These are phyloP conservation scores for Allolobophora icterica DNA, from an alignment of 2,888 invertebrate genomes.

Conservation along the genomic window DNA sequence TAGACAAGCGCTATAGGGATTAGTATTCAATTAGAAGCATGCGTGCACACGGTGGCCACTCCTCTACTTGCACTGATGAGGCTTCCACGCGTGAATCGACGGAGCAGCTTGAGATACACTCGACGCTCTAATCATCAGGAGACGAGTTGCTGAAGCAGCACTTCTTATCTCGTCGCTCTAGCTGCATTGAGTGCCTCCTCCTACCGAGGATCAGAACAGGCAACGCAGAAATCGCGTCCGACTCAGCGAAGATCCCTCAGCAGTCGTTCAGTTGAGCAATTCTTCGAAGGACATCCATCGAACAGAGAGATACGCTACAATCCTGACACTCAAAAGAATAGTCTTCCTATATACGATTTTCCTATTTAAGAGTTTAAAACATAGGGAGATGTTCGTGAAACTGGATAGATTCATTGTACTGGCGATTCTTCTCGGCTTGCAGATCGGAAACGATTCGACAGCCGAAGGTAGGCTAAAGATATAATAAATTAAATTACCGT, in stretches of 20 bases:
- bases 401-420: neutral
- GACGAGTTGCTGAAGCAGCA: neutral
- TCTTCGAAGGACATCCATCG: neutral
- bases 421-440: neutral
- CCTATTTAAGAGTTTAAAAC: neutral
- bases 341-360: neutral
- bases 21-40: neutral
- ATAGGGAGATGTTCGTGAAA: neutral
- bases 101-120: neutral
- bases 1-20: neutral
- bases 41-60: neutral
- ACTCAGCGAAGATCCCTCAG: neutral
- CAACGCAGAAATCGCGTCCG: neutral
- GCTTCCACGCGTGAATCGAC: neutral
- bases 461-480: neutral
- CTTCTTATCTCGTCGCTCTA: neutral
- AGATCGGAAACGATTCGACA: neutral
- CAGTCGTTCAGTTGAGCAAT: neutral
- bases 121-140: neutral
- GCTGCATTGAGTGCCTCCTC: neutral
- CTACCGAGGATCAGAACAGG: neutral
- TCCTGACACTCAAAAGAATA: neutral
- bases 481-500: neutral
- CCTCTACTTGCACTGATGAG: neutral
- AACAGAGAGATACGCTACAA: neutral